Conservation (phyloP, 2,888 invertebrate species). For the Anodontia alba region DNA sequence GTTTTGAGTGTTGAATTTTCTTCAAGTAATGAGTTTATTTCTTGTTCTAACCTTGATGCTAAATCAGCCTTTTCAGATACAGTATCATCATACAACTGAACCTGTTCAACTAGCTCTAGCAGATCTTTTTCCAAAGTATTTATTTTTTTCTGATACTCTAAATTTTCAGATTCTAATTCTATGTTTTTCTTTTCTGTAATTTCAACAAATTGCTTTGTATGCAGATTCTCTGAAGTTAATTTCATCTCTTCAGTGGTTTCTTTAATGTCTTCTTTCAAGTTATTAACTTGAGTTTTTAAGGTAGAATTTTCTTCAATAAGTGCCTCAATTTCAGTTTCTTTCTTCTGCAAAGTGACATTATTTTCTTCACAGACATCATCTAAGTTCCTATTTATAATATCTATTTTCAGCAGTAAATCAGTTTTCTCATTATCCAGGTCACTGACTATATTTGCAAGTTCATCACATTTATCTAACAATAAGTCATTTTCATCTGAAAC, state of each 20-base stretch:
- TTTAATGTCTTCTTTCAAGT: slow-evolving; percentile 43
- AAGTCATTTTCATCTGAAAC: slow-evolving; percentile 46
- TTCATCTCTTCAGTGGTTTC: slow-evolving; percentile 26
- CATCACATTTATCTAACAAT: slow-evolving; percentile 47
- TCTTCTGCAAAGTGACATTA: slow-evolving; percentile 39
- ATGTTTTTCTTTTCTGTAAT: slow-evolving; percentile 42
- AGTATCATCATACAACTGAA: slow-evolving; percentile 37
- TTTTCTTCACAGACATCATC: slow-evolving; percentile 46
- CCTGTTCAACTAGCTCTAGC: slow-evolving; percentile 43
- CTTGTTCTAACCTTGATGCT: slow-evolving; percentile 32
- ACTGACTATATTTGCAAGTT: slow-evolving; percentile 50
- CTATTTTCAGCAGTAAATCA: slow-evolving; percentile 35
- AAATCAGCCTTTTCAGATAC: slow-evolving; percentile 36
- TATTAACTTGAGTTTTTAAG: slow-evolving; percentile 48
- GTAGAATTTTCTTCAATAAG: slow-evolving; percentile 56
- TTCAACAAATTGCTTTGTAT: slow-evolving; percentile 4
- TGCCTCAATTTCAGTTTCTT: slow-evolving; percentile 51
- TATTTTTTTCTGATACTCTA: slow-evolving; percentile 32
- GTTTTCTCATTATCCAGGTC: slow-evolving; percentile 59
- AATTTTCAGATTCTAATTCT: slow-evolving; percentile 37
- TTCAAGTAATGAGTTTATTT: slow-evolving; percentile 33
- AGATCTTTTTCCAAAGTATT: slow-evolving; percentile 47
- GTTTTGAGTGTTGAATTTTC: slow-evolving; percentile 38
- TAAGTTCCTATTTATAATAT: slow-evolving; percentile 24
- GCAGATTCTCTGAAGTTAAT: background rate